Base-by-base conservation (phyloP, 2,888 invertebrate genomes). In the Yponomeuta cagnagella region DNA sequence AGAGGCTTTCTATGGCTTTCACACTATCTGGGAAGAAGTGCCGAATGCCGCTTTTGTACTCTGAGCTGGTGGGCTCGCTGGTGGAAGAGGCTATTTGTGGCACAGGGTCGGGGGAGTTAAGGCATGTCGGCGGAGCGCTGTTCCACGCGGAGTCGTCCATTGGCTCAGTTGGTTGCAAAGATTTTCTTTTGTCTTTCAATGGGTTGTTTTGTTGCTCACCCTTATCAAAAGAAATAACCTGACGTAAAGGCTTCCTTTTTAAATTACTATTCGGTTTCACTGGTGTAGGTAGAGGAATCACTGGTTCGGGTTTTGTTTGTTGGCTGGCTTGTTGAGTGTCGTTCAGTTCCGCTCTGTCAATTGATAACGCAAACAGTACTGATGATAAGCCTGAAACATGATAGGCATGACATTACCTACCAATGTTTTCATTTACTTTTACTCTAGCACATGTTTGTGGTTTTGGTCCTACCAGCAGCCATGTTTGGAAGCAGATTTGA, bases 361-460 rank as follows among this genome's bases (percentile, higher is more conserved):
- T 96, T 80, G 95, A 96, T 82, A 98, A 95, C 33, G 99, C 98
- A 92, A 99, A 99, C 75, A 98, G 93, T 80, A 98, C 96, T 70
- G 97, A 95, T 75, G 96, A 96, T 82, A 99, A 93, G 75, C 97
- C 97, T 96, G 81, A 74, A 90, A 91, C 75, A 80, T 63, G 72
- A 75, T 71, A 72, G 64, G 63, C 48, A 70, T 66, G 48, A n/a
- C 10, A 70, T 65, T 52, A n/a, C 1, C 30, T 71, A 73, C 64
- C 8, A 30, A n/a, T 72, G 31, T 68, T 58, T 48, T 70, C 5
- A 58, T 74, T 43, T 9, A 31, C n/a, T 10, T 31, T 6, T 8
- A 69, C 52, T 15, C 15, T 15, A 58, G 12, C 6, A 33, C 63
- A 69, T 33, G 15, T 3, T 68, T 43, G 12, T n/a, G n/a, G 10